Percentiles rank a stretch among this genome's conserved stretches.
Evolutionary conservation across 2,888 invertebrate genomes (phyloP).

Genomic region (Synanthedon myopaeformis): DNA sequence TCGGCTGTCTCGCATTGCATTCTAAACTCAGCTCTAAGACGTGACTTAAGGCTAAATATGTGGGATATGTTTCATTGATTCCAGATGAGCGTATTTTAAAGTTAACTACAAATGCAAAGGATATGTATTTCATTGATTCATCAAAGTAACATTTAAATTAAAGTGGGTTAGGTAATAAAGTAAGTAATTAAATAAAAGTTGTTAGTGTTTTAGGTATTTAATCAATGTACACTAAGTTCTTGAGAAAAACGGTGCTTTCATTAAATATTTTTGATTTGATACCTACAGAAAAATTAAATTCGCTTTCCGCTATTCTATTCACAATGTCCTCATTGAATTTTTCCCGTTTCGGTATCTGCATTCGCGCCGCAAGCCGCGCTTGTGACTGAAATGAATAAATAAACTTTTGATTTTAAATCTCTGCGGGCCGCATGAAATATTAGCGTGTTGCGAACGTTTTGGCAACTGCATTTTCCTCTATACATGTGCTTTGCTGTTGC

Average conservation of each 20-base stretch:
- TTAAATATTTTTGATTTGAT: no score
- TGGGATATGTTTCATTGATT: not conserved
- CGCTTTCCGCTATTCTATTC: not conserved
- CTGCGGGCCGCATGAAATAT: slow-evolving; percentile 16
- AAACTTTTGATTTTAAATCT: slow-evolving; percentile 16
- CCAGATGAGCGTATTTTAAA: no score
- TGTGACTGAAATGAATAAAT: slow-evolving; percentile 19
- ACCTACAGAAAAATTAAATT: not conserved
- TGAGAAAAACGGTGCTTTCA: no score
- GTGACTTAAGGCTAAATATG: not conserved
- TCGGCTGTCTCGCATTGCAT: not conserved
- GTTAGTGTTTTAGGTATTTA: no score
- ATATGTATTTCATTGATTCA: no score
- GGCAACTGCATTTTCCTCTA: slow-evolving; percentile 4
- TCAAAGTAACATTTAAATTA: no score
- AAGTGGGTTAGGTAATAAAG: no score
- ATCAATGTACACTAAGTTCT: no score
- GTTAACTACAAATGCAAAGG: no score
- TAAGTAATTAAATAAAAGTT: no score
- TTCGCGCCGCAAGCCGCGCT: not conserved
- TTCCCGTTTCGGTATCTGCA: slow-evolving; percentile 1
- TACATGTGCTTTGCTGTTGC: slow-evolving; percentile 2
- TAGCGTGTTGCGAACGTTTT: slow-evolving; percentile 5
- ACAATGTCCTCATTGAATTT: not conserved
- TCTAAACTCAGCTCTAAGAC: not conserved